Evolutionary conservation across 2,113 vertebrate species (phyloP), one percentile per base, ranked within the genome.

Genomic region (Cochlearius cochlearius): DNA sequence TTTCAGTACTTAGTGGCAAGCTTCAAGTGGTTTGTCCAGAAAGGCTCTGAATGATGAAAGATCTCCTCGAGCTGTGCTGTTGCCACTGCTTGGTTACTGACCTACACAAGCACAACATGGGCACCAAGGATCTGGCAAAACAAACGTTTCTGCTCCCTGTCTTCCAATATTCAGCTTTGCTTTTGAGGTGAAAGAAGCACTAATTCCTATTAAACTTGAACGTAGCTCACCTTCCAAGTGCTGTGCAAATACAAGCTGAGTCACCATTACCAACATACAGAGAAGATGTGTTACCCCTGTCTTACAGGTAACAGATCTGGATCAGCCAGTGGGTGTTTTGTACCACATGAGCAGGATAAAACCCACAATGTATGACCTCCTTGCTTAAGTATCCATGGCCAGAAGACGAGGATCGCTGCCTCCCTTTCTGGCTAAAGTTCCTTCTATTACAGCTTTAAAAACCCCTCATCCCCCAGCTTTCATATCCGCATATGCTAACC

Each of bases 81-180:
- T 66, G 62, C 55, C 86, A 85, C 63, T 87, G 93, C 88, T 49
- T 82, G 78, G 86, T 85, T 80, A 64, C 93, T 94, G 93, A 76
- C 76, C 73, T 21, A 72, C 67, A 56, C 41, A 49, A 76, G 67
- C 72, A 3, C 1, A 82, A 69, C 64, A 5, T 8, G 41, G 80
- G 55, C 93, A 79, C 43, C 66, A 68, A 16, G 16, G 18, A 60
- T n/a, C 75, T 79, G 52, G 53, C 45, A 94, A 88, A 90, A 76
- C 63, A 92, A 95, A 86, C 68, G 36, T 34, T 15, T 30, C 68
- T 66, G 52, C 56, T 91, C 22, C 41, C 50, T 41, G 50, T 17
- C 59, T 92, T 83, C 60, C 49, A 86, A n/a, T 41, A 69, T 77
- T 84, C 88, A 69, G 59, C 47, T 84, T 86, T 59, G 34, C 68